These are phyloP conservation scores for Stratiolaelaps scimitus DNA, from an alignment of 1,140 invertebrate species.

Conservation along the genomic window DNA sequence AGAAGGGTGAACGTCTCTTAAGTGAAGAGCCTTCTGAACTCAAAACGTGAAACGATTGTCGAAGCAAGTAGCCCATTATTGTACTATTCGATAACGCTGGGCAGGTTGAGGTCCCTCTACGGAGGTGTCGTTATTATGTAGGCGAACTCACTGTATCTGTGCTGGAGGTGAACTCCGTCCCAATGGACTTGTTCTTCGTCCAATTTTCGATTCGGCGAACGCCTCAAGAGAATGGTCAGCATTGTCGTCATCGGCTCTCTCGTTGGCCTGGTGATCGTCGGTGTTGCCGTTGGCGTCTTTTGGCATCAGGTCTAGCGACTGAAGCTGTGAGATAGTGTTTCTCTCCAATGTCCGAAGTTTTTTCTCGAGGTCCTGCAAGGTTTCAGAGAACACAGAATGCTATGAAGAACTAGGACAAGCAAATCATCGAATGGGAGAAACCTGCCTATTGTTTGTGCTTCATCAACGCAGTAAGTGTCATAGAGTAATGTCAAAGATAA, in stretches of 20 bases:
- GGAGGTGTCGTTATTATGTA: not conserved
- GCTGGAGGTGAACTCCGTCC: conserved; percentile 8
- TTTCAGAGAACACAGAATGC: too few relatives aligned
- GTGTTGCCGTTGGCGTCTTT: not conserved
- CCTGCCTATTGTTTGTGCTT: too few relatives aligned
- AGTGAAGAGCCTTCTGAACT: too few relatives aligned
- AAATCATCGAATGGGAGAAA: too few relatives aligned
- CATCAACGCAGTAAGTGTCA: too few relatives aligned
- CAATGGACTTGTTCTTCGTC: conserved; percentile 14
- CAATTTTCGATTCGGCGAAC: conserved; percentile 17
- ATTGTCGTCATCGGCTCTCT: too few relatives aligned
- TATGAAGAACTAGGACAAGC: too few relatives aligned
- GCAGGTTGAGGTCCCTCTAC: not conserved
- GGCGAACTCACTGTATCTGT: conserved; percentile 1
- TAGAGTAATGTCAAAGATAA: too few relatives aligned
- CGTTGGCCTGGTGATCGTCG: not conserved
- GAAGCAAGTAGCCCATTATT: too few relatives aligned
- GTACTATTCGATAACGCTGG: conserved; percentile 5
- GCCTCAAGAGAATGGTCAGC: conserved; percentile 4
- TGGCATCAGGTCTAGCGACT: conserved; percentile 23
- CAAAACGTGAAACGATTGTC: too few relatives aligned
- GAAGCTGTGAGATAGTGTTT: conserved; percentile 12
- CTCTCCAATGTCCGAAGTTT: conserved; percentile 1
- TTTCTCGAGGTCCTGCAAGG: conserved; percentile 16
- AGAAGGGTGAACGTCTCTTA: too few relatives aligned